These are phyloP conservation scores for Anoplophora glabripennis DNA, from an alignment of 1,140 invertebrate species.

Conservation along the genomic window DNA sequence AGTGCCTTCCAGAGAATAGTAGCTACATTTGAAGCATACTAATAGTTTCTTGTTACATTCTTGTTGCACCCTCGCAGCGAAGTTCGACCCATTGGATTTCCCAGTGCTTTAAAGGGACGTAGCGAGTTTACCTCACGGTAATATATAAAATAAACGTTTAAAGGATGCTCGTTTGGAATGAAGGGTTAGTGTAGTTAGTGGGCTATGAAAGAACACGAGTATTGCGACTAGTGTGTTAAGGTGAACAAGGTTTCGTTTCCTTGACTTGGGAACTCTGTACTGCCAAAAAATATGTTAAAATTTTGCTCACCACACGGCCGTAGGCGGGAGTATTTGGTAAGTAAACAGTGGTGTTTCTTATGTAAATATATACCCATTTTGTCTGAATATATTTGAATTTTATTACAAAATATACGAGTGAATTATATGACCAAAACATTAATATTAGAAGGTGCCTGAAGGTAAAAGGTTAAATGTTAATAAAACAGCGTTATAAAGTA, in stretches of 20 bases:
- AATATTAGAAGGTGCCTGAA: too few relatives aligned
- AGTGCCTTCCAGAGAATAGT: slow-evolving; percentile 5
- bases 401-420: neutral
- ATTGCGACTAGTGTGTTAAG: neutral
- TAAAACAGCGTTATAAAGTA: too few relatives aligned
- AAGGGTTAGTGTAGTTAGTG: slow-evolving; percentile 13
- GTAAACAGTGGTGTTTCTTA: slow-evolving; percentile 6
- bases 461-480: too few relatives aligned
- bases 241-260: neutral
- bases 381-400: neutral
- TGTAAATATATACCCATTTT: neutral
- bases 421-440: too few relatives aligned
- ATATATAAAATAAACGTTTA: neutral
- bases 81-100: neutral
- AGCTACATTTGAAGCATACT: slow-evolving; percentile 10
- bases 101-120: neutral
- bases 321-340: slow-evolving; percentile 50
- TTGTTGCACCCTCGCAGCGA: neutral
- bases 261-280: neutral
- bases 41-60: slow-evolving; percentile 6
- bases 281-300: slow-evolving; percentile 61
- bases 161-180: slow-evolving; percentile 4
- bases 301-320: slow-evolving; percentile 64
- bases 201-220: slow-evolving; percentile 11
- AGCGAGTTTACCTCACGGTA: neutral